A percentile compares a stretch with the other conserved stretches of the same genome.
Evolutionary conservation across 2,888 invertebrate species (phyloP).

Genomic region (Ganaspis brasiliensis): DNA sequence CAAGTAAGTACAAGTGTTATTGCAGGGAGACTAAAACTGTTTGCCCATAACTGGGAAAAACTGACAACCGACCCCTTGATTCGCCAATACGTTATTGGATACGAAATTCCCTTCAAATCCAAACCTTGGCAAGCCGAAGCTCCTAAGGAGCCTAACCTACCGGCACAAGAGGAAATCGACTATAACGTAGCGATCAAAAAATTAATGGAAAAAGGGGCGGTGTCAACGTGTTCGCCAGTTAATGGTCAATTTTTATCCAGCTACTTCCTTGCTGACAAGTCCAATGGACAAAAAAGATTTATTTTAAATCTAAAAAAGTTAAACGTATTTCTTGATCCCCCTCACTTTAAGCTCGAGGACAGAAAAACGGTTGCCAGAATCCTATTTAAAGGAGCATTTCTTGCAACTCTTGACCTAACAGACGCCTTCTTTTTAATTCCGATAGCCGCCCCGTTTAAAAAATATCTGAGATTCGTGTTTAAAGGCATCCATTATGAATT

Average conservation of each 20-base stretch:
- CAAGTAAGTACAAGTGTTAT: conserved; percentile 32
- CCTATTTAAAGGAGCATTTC: conserved; percentile 30
- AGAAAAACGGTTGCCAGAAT: conserved; percentile 45
- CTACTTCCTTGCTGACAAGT: conserved; percentile 45
- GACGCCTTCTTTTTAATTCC: conserved; percentile 51
- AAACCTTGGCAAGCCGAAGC: background rate
- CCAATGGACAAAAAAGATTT: conserved; percentile 39
- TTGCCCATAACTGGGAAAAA: conserved; percentile 12
- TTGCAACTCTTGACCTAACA: conserved; percentile 49
- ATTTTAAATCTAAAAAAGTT: conserved; percentile 51
- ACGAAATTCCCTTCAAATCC: conserved; percentile 8
- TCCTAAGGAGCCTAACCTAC: background rate
- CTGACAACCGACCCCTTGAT: conserved; percentile 15
- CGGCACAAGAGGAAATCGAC: background rate
- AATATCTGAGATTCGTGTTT: conserved; percentile 54
- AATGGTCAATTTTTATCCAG: conserved; percentile 46
- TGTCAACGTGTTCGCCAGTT: background rate
- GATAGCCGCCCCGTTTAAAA: conserved; percentile 37
- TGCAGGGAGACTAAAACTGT: conserved; percentile 22
- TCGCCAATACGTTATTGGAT: conserved; percentile 13
- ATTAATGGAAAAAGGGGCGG: conserved; percentile 37
- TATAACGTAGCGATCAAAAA: background rate
- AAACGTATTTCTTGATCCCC: conserved; percentile 48
- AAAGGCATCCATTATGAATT: conserved; percentile 48
- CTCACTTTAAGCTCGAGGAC: conserved; percentile 56